These are phyloP conservation scores for Meloidogyne floridensis DNA, from an alignment of 1,140 invertebrate genomes.

Conservation along the genomic window DNA sequence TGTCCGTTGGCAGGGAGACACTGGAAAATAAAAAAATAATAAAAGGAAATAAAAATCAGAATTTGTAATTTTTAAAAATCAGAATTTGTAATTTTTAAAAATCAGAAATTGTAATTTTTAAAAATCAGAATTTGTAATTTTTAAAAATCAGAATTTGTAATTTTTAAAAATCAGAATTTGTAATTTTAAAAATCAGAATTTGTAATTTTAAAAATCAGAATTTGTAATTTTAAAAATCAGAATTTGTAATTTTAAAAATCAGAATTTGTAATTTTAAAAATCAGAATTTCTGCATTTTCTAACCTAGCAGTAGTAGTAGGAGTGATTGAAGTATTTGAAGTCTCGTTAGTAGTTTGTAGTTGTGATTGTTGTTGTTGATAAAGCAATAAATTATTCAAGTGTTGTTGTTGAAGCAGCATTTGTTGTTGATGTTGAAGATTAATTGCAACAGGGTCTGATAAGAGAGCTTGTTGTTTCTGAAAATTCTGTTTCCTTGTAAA, in stretches of 20 bases:
- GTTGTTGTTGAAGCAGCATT: slow-evolving; percentile 23
- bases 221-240: neutral
- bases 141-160: too few relatives aligned
- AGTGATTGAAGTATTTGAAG: neutral
- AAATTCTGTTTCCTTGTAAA: too few relatives aligned
- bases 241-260: neutral
- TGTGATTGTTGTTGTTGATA: slow-evolving; percentile 23
- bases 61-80: too few relatives aligned
- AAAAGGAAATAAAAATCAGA: neutral
- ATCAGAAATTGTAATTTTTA: too few relatives aligned
- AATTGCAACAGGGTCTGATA: neutral
- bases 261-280: too few relatives aligned
- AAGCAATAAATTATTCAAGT: neutral
- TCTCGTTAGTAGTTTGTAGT: neutral
- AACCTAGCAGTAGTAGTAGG: neutral
- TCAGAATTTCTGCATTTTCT: neutral
- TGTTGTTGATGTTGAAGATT: slow-evolving; percentile 18
- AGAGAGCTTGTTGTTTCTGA: too few relatives aligned
- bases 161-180: too few relatives aligned
- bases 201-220: neutral
- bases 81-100: too few relatives aligned
- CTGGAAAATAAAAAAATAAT: neutral
- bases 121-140: too few relatives aligned
- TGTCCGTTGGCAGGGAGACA: neutral
- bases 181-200: neutral